Evolutionary conservation across 2,797 vertebrate genomes (phyloP), one percentile per base, ranked within the genome.

Genomic region (Picus viridis): DNA sequence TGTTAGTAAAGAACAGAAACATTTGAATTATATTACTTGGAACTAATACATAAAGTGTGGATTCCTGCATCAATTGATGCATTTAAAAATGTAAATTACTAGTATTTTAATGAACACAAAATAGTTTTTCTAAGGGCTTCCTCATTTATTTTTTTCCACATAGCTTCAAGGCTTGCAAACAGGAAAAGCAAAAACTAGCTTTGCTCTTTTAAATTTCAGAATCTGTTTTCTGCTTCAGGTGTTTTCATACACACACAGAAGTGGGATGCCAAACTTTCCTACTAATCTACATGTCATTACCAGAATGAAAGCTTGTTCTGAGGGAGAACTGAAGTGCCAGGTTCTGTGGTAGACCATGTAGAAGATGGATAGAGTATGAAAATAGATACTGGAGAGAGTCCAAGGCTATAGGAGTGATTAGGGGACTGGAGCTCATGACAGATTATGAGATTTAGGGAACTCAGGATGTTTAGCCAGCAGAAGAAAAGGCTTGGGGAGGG

Each of bases 221-320:
- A 45, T 59, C 8, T 3, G 1, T 83, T 89, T 75, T 54, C 58
- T 81, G 17, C 18, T 86, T 32, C 23, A 79, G 18, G 11, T 4
- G 1, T 67, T 7, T 67, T 80, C 19, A 2, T 39, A 19, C 0
- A 4, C 39, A 29, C 3, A 29, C 1, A 1, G 2, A 12, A 49
- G 5, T 41, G 53, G 69, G 12, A 2, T 77, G 12, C 19, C 1
- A 2, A 2, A 70, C 30, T 30, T 71, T 43, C 68, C 39, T 57
- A 1, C 87, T 57, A 47, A 53, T 56, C 3, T 16, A 30, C 0
- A 0, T 67, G 34, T 63, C 53, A 70, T 53, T 70, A 51, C 3
- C 27, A 36, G 47, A 85, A 84, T 58, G 82, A 78, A 81, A 81
- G 16, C 17, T 22, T 79, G 3, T 56, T 91, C 27, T 67, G 51